phyloP scores from a whole-genome alignment of 2,113 vertebrate species.

The Heterotis niloticus region DNA sequence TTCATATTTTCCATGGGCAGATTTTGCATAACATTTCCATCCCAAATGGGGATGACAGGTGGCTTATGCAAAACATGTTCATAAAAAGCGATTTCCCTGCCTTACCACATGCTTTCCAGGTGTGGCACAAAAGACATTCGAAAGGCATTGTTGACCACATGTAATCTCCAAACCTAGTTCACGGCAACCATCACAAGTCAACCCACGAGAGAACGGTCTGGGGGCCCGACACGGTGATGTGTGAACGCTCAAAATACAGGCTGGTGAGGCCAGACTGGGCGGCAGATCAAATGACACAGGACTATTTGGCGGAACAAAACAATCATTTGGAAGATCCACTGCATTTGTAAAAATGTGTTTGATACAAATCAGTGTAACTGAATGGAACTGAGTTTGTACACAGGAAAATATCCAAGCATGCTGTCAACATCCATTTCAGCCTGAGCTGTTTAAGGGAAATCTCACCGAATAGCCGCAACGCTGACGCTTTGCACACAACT shows the following conservation, averaged over 20 bases:
- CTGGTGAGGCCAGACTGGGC: too few relatives aligned
- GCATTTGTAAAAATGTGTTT: too few relatives aligned
- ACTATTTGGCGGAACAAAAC: too few relatives aligned
- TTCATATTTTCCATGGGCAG: background rate
- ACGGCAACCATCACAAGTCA: background rate
- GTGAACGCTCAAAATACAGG: background rate
- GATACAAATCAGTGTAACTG: too few relatives aligned
- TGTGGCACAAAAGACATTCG: slow-evolving; percentile 18
- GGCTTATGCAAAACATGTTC: slow-evolving; percentile 39
- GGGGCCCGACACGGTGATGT: background rate
- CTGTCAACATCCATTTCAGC: too few relatives aligned
- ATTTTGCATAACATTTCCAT: slow-evolving; percentile 36
- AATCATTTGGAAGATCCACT: too few relatives aligned
- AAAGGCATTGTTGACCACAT: background rate
- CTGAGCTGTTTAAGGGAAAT: too few relatives aligned
- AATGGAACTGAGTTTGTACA: too few relatives aligned
- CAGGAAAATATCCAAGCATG: too few relatives aligned
- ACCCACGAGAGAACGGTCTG: background rate
- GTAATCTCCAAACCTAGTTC: background rate
- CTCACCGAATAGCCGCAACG: too few relatives aligned
- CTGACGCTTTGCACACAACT: too few relatives aligned
- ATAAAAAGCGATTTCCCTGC: slow-evolving; percentile 34
- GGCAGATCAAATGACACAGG: too few relatives aligned
- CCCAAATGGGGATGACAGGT: slow-evolving; percentile 27
- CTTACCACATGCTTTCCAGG: slow-evolving; percentile 23